Base-by-base conservation (phyloP, 1,140 invertebrate genomes). In the Brachionus sp. region DNA sequence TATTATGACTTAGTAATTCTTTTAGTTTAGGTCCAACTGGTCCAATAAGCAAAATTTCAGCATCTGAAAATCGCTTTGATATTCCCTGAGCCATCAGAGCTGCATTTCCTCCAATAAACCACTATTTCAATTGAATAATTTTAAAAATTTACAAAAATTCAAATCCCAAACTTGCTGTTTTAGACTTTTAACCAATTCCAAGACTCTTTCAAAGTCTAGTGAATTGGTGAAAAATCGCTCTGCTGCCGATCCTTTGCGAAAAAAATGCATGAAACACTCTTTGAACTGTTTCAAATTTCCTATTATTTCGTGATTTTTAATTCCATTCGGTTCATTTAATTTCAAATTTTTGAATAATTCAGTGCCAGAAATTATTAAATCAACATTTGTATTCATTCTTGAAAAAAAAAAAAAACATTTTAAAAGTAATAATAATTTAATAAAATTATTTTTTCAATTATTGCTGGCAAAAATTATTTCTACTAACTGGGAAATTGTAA, bases 91-190 rank as follows among this genome's bases (percentile, higher is more conserved):
- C 89, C 88, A 90, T 90, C 42, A 90, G 84, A 12, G 89, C 90
- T 29, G 89, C 90, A 87, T 90, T 90, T 5, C 90, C 90, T 50
- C 90, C 90, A 84, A 90, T 87, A 84, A 87, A 88, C 84, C 87
- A 87, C 88, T 90, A 1, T 19, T 57, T 85, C 50, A 87, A 86
- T 57, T 19, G 6, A 16, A 70, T 66, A 35, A 19, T 73, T 77
- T 23, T 33, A 19, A 77, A 25, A 29, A 62, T 57, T 23, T 33
- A 23, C n/a, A 12, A 19, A 4, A 46, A 50, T 25, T 39, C 57
- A 29, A 13, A 84, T 87, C 86, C 19, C n/a, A 7, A 82, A 87
- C 84, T 33, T 87, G 85, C 5, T 87, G 44, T 39, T 85, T 82
- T 9, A 89, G 77, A 39, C 86, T 86, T 13, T 86, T 85, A 16